These are phyloP conservation scores for Caenorhabditis sulstoni DNA, from an alignment of 2,888 invertebrate genomes.

Conservation along the genomic window DNA sequence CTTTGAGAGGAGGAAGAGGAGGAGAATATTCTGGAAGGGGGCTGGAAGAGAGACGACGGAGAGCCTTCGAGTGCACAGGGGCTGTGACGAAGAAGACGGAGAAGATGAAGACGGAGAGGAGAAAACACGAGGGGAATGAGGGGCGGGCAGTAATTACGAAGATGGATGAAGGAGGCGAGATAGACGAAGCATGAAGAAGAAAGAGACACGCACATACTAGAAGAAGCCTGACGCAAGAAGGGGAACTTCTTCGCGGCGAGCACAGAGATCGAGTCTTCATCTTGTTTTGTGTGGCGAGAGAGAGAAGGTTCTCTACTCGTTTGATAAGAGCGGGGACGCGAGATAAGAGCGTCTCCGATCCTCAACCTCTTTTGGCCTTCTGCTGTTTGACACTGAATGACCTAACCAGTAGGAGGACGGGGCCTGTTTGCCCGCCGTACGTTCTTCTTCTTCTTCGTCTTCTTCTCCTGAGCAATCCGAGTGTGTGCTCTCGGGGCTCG, in stretches of 20 bases:
- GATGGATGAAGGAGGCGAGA: conserved; percentile 15
- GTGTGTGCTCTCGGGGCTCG: conserved; percentile 1
- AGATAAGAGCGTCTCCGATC: conserved; percentile 2
- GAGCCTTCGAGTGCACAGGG: conserved; percentile 1
- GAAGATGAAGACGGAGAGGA: conserved; percentile 12
- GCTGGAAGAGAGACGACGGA: conserved; percentile 1
- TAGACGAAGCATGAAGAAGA: conserved; percentile 3
- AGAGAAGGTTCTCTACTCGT: conserved; percentile 4
- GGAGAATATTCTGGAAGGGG: conserved; percentile 8
- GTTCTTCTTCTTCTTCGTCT: not conserved
- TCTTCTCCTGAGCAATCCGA: conserved; percentile 12
- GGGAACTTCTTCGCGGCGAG: conserved; percentile 5
- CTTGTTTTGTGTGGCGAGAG: conserved; percentile 3
- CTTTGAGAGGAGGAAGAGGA: conserved; percentile 8
- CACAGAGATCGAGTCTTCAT: not conserved
- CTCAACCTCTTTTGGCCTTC: conserved; percentile 10
- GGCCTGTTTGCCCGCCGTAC: conserved; percentile 17
- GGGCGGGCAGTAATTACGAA: conserved; percentile 39
- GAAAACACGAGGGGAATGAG: conserved; percentile 15
- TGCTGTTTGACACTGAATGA: conserved; percentile 20
- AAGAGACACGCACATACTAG: conserved; percentile 24
- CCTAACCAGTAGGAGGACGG: conserved; percentile 13
- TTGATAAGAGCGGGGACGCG: not conserved
- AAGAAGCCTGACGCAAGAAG: conserved; percentile 19
- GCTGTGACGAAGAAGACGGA: conserved; percentile 7